phyloP scores from a whole-genome alignment of 2,113 vertebrate species.

The Myodes glareolus region DNA sequence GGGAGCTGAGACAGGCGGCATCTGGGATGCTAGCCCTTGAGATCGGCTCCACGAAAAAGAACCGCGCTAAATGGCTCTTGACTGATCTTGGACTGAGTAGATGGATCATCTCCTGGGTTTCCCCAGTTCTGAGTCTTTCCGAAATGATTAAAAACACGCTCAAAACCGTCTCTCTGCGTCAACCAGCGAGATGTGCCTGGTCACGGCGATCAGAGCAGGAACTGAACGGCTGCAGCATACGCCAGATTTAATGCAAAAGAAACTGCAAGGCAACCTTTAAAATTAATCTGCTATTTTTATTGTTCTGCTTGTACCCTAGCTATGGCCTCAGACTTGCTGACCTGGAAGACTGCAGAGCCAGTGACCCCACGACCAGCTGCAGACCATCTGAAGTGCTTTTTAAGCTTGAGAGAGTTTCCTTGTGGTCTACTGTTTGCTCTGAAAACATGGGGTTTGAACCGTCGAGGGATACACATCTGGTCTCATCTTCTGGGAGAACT shows the following conservation, averaged over 20 bases:
- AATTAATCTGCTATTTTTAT: slow-evolving; percentile 69
- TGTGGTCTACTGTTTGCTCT: slow-evolving; percentile 54
- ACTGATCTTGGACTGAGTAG: neutral
- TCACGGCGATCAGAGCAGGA: slow-evolving; percentile 58
- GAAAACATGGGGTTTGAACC: slow-evolving; percentile 64
- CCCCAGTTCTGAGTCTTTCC: slow-evolving; percentile 9
- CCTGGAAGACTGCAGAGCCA: slow-evolving; percentile 73
- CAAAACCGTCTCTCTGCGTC: neutral
- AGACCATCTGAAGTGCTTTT: slow-evolving; percentile 54
- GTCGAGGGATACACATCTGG: slow-evolving; percentile 6
- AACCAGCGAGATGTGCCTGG: slow-evolving; percentile 37
- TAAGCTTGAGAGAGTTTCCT: slow-evolving; percentile 70
- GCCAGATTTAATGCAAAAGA: neutral
- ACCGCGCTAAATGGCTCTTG: neutral
- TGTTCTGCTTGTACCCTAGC: slow-evolving; percentile 76
- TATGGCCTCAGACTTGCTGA: slow-evolving; percentile 67
- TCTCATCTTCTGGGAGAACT: slow-evolving; percentile 53
- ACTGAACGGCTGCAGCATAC: neutral
- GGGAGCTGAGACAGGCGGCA: neutral
- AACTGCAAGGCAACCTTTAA: slow-evolving; percentile 54
- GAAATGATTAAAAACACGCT: neutral
- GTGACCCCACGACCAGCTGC: slow-evolving; percentile 60
- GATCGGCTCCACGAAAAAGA: neutral
- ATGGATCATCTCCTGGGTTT: neutral
- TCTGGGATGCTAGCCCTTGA: slow-evolving; percentile 21